phyloP scores from a whole-genome alignment of 2,888 invertebrate species.

The Metellina segmentata region DNA sequence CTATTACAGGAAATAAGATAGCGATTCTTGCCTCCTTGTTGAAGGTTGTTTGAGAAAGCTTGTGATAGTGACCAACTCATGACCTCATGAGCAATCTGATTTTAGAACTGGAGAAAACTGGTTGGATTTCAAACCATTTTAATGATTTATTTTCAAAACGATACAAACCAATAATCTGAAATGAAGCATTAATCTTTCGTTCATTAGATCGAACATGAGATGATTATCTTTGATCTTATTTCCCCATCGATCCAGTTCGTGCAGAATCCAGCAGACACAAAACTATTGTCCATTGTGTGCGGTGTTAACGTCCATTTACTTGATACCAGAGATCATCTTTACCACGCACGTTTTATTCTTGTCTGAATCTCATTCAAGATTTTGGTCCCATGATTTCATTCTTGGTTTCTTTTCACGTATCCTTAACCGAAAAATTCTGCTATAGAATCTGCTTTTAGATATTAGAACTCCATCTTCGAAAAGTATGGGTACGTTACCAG shows the following conservation, averaged over 20 bases:
- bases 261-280: constrained; percentile 12
- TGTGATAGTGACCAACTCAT: too few relatives aligned
- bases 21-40: too few relatives aligned
- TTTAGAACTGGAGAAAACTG: not conserved
- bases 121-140: not conserved
- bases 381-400: not conserved
- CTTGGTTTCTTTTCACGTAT: not conserved
- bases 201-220: constrained; percentile 26
- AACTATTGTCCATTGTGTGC: constrained; percentile 57
- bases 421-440: too few relatives aligned
- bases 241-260: constrained; percentile 27
- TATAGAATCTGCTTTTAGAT: too few relatives aligned
- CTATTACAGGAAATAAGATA: too few relatives aligned
- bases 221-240: constrained; percentile 11
- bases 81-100: not conserved
- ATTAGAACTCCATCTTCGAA: too few relatives aligned
- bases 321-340: not conserved
- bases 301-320: constrained; percentile 43
- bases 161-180: not conserved
- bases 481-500: too few relatives aligned
- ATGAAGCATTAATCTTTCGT: not conserved
- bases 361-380: not conserved
- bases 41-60: too few relatives aligned
- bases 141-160: not conserved
- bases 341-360: not conserved